Evolutionary conservation across 2,113 vertebrate species (phyloP).

Genomic region (Porphyrio hochstetteri): DNA sequence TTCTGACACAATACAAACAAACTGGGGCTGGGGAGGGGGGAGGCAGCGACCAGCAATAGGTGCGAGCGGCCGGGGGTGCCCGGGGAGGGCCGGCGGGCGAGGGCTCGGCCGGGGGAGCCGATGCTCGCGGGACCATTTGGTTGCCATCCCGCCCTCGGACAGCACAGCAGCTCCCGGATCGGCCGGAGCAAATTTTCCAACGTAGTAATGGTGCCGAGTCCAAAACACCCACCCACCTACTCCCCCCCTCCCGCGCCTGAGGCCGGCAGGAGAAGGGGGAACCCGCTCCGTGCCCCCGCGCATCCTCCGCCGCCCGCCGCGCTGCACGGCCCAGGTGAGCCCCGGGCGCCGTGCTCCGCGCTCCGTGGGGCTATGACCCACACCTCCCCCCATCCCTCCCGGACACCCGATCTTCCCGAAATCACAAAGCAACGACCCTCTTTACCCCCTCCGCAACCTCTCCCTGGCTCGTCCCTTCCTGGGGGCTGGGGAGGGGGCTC

Average conservation of each 20-base stretch:
- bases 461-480: not conserved
- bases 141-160: not conserved
- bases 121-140: not conserved
- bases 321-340: not conserved
- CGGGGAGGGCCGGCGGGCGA: not conserved
- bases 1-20: slow-evolving; percentile 79
- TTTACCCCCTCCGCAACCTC: not conserved
- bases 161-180: not conserved
- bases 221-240: too few relatives aligned
- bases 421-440: not conserved
- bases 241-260: too few relatives aligned
- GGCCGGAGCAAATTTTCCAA: not conserved
- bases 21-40: not conserved
- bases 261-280: not conserved
- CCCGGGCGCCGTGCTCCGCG: not conserved
- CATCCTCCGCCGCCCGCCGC: not conserved
- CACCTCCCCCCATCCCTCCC: too few relatives aligned
- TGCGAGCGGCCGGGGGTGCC: not conserved
- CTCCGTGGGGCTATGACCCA: not conserved
- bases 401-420: not conserved
- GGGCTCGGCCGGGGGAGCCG: not conserved
- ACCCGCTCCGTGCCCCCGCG: not conserved
- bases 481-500: not conserved
- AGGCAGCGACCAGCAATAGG: not conserved
- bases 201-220: not conserved